Evolutionary conservation across 2,888 invertebrate genomes (phyloP).

Genomic region (Dioctria rufipes): DNA sequence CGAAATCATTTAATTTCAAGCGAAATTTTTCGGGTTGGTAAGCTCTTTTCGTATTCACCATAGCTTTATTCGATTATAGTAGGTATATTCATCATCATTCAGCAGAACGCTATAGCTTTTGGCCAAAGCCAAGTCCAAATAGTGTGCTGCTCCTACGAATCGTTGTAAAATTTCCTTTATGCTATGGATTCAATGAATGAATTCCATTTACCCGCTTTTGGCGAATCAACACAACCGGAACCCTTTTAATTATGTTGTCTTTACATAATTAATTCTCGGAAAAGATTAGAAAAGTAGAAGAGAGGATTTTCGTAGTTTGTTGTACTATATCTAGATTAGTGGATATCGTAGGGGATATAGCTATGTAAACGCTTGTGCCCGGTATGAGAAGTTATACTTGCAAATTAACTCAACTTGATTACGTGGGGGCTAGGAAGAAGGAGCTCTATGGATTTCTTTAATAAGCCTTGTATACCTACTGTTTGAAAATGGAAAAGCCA

Average conservation of each 20-base stretch:
- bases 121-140: slow-evolving; percentile 15
- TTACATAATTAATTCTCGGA: slow-evolving; percentile 45
- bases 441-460: slow-evolving; percentile 5
- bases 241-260: slow-evolving; percentile 50
- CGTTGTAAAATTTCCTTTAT: slow-evolving; percentile 36
- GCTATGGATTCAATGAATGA: slow-evolving; percentile 5
- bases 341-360: not conserved
- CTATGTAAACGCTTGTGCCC: not conserved
- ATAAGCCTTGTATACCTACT: slow-evolving; percentile 5
- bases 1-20: slow-evolving; percentile 45
- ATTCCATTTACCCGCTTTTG: slow-evolving; percentile 27
- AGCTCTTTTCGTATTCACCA: slow-evolving; percentile 37
- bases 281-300: slow-evolving; percentile 47
- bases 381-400: slow-evolving; percentile 29
- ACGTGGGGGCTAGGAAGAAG: slow-evolving; percentile 3
- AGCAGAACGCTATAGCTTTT: not conserved
- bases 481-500: not conserved
- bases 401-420: slow-evolving; percentile 23
- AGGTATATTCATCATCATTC: slow-evolving; percentile 12
- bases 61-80: not conserved
- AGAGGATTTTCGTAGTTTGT: not conserved
- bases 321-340: not conserved
- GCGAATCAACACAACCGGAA: slow-evolving; percentile 19
- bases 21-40: slow-evolving; percentile 12
- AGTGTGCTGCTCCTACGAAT: slow-evolving; percentile 31